Evolutionary conservation across 2,797 vertebrate species (phyloP).

Genomic region (Erpetoichthys calabaricus): DNA sequence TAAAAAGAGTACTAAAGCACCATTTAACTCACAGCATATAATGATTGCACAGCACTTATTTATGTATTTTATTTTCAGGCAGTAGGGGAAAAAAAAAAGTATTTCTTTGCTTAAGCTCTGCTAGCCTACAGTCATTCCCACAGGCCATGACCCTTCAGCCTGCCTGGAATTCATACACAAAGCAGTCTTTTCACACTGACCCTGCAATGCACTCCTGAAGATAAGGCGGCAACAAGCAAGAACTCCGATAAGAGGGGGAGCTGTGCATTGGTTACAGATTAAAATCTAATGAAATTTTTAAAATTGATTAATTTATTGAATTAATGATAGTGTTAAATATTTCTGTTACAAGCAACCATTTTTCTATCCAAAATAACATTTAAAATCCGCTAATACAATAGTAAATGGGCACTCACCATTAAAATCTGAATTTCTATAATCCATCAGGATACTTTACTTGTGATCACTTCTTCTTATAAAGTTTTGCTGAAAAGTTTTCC

Average conservation of each 20-base stretch:
- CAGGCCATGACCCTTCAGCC: conserved; percentile 65
- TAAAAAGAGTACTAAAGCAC: conserved; percentile 24
- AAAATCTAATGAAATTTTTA: too few relatives aligned
- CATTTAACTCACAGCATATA: conserved; percentile 25
- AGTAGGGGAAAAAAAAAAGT: neutral
- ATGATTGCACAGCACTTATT: conserved; percentile 6
- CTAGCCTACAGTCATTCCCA: conserved; percentile 26
- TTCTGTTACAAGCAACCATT: too few relatives aligned
- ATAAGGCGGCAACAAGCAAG: conserved; percentile 35
- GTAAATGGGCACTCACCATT: conserved; percentile 54
- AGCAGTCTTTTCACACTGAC: conserved; percentile 53
- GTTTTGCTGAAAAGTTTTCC: conserved; percentile 52
- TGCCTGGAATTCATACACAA: conserved; percentile 60
- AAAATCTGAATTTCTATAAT: conserved; percentile 49
- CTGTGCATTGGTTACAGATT: neutral
- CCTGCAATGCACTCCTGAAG: conserved; percentile 33
- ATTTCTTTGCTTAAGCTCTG: conserved; percentile 24
- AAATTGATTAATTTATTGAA: too few relatives aligned
- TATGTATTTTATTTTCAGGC: neutral
- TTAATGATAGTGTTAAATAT: too few relatives aligned
- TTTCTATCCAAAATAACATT: too few relatives aligned
- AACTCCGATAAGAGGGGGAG: conserved; percentile 6
- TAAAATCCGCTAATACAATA: too few relatives aligned
- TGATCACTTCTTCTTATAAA: conserved; percentile 60
- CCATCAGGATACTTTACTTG: conserved; percentile 52